These are phyloP conservation scores for Strigamia transsilvanica DNA, from an alignment of 2,888 invertebrate genomes.

Conservation along the genomic window DNA sequence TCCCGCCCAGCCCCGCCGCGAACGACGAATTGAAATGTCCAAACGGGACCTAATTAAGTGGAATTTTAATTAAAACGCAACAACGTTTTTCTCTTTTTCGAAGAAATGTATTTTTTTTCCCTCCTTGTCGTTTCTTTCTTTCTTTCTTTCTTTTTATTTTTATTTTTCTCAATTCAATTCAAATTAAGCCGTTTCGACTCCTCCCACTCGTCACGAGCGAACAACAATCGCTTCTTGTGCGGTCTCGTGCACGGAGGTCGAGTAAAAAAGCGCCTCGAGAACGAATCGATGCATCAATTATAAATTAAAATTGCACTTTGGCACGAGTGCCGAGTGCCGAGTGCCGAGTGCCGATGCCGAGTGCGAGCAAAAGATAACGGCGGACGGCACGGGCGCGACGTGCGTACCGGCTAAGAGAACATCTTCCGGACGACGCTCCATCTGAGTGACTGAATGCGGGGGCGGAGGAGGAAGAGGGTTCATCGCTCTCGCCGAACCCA, in stretches of 20 bases:
- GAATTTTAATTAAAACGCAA: constrained; percentile 14
- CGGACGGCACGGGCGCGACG: too few relatives aligned
- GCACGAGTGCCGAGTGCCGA: background rate
- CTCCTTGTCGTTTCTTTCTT: too few relatives aligned
- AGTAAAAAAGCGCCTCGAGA: background rate
- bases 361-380: background rate
- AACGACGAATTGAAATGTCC: too few relatives aligned
- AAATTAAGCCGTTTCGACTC: background rate
- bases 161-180: background rate
- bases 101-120: background rate
- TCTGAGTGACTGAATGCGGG: constrained; percentile 10
- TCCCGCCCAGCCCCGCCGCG: too few relatives aligned
- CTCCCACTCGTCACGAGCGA: constrained; percentile 1
- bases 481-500: constrained; percentile 33
- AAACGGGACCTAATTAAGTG: background rate
- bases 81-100: background rate
- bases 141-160: background rate
- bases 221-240: background rate
- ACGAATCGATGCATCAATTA: background rate
- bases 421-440: constrained; percentile 41
- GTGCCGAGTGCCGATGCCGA: too few relatives aligned
- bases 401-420: constrained; percentile 1
- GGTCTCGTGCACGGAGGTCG: background rate
- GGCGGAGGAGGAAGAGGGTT: constrained; percentile 48
- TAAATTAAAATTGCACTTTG: background rate